Evolutionary conservation across 2,888 invertebrate species (phyloP).

Genomic region (Biston betularia): DNA sequence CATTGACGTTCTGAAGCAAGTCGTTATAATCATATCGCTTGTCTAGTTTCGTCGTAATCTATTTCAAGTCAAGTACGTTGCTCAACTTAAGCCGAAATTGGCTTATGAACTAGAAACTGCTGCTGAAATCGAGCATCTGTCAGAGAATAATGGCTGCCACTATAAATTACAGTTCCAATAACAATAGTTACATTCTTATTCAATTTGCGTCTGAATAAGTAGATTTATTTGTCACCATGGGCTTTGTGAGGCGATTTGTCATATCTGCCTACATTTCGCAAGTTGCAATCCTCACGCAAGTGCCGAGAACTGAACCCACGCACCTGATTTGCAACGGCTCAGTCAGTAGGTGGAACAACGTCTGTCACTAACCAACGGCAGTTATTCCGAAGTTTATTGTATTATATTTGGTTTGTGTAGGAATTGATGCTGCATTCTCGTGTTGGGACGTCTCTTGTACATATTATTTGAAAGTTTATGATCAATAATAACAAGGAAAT

Average conservation of each 20-base stretch:
- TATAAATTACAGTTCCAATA: slow-evolving; percentile 19
- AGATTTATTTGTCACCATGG: slow-evolving; percentile 42
- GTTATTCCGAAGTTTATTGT: slow-evolving; percentile 52
- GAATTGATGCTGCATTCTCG: slow-evolving; percentile 28
- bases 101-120: neutral
- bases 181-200: slow-evolving; percentile 31
- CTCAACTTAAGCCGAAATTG: neutral
- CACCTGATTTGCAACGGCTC: slow-evolving; percentile 77
- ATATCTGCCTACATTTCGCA: slow-evolving; percentile 72
- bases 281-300: slow-evolving; percentile 62
- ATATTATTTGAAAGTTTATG: slow-evolving; percentile 23
- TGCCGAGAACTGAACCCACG: slow-evolving; percentile 75
- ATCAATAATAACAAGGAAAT: slow-evolving; percentile 6
- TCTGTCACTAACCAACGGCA: slow-evolving; percentile 54
- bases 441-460: slow-evolving; percentile 23
- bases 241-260: slow-evolving; percentile 63
- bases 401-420: slow-evolving; percentile 29
- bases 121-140: slow-evolving; percentile 10
- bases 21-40: too few relatives aligned
- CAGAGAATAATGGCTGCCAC: slow-evolving; percentile 28
- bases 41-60: too few relatives aligned
- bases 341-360: slow-evolving; percentile 63
- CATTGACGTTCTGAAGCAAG: too few relatives aligned
- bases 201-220: slow-evolving; percentile 34
- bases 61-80: too few relatives aligned